These are phyloP conservation scores for Leptinotarsa juncta DNA, from an alignment of 2,888 invertebrate genomes.

Conservation along the genomic window DNA sequence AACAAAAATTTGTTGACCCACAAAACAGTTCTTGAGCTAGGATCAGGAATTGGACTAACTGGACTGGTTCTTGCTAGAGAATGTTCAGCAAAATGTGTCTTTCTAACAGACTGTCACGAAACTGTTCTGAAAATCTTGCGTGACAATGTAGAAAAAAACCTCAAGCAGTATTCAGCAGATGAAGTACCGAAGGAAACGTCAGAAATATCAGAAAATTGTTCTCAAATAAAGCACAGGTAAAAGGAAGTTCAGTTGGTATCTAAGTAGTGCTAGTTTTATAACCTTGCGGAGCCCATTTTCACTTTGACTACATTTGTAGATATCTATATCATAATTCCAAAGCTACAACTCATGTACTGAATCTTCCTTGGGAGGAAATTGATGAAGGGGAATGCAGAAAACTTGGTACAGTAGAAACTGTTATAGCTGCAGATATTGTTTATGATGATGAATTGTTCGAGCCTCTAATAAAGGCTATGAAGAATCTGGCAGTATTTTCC, in stretches of 20 bases:
- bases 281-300: background rate
- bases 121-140: conserved; percentile 73
- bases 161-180: conserved; percentile 46
- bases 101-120: conserved; percentile 78
- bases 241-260: background rate
- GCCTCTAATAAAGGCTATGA: conserved; percentile 65
- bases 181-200: background rate
- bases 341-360: conserved; percentile 54
- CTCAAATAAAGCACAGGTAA: conserved; percentile 12
- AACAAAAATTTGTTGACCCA: conserved; percentile 68
- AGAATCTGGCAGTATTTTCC: conserved; percentile 61
- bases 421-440: conserved; percentile 73
- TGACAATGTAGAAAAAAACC: conserved; percentile 75
- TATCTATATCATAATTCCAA: conserved; percentile 24
- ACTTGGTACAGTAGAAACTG: conserved; percentile 63
- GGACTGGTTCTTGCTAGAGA: conserved; percentile 73
- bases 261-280: background rate
- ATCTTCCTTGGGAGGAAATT: conserved; percentile 69
- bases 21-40: conserved; percentile 78
- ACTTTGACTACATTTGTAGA: conserved; percentile 29
- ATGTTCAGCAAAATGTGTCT: conserved; percentile 69
- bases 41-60: conserved; percentile 81
- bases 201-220: conserved; percentile 2
- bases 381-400: conserved; percentile 55
- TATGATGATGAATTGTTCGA: conserved; percentile 71